phyloP scores from a whole-genome alignment of 53 echinoderm and acorn worm species.

The Holothuria scabra region DNA sequence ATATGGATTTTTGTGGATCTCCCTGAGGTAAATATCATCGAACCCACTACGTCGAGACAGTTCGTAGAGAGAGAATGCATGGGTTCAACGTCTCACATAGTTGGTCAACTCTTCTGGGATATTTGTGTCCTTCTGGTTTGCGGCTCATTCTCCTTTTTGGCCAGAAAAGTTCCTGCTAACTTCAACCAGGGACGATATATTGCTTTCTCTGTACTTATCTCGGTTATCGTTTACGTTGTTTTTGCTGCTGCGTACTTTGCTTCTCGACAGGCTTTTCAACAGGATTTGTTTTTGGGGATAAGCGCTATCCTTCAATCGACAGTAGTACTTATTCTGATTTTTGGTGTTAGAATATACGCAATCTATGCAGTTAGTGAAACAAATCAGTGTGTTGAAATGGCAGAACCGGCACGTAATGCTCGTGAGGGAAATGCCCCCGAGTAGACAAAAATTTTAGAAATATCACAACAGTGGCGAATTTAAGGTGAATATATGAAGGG shows the following conservation, averaged over 20 bases:
- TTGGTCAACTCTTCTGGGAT: constrained; percentile 68
- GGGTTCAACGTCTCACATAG: constrained; percentile 30
- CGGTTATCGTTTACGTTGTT: constrained; percentile 63
- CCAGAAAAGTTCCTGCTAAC: constrained; percentile 76
- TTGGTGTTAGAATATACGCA: constrained; percentile 69
- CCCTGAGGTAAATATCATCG: constrained; percentile 4
- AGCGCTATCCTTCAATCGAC: constrained; percentile 67
- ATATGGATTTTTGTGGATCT: constrained; percentile 21
- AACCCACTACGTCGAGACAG: background rate
- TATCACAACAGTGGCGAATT: too few relatives aligned
- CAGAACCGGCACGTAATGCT: too few relatives aligned
- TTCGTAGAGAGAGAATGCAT: background rate
- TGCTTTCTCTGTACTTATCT: constrained; percentile 70
- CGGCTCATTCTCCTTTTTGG: constrained; percentile 62
- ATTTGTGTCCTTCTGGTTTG: constrained; percentile 60
- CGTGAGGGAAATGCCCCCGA: too few relatives aligned
- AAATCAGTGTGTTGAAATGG: too few relatives aligned
- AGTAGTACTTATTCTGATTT: constrained; percentile 63
- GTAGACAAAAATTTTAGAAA: too few relatives aligned
- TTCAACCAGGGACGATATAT: constrained; percentile 88
- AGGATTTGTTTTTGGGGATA: constrained; percentile 50
- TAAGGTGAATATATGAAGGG: too few relatives aligned
- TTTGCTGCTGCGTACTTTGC: constrained; percentile 68
- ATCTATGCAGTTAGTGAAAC: too few relatives aligned
- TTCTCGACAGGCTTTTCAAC: background rate